A percentile compares a stretch with the other conserved stretches of the same genome.
phyloP scores from a whole-genome alignment of 2,888 invertebrate genomes.

The Catocala sponsa region DNA sequence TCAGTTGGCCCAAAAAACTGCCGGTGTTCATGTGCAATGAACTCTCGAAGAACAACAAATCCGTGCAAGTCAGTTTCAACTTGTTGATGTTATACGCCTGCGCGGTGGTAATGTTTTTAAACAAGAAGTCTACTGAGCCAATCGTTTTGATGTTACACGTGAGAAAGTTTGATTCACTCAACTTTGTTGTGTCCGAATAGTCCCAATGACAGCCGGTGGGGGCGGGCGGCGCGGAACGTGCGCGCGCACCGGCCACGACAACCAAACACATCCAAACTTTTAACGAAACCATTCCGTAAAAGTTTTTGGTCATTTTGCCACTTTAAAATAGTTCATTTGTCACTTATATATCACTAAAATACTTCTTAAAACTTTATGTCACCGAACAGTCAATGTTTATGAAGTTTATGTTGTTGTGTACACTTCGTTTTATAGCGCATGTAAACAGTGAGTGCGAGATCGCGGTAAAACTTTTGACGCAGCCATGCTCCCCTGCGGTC shows the following conservation, averaged over 20 bases:
- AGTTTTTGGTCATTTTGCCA: slow-evolving; percentile 80
- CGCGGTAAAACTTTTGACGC: slow-evolving; percentile 86
- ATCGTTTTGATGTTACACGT: slow-evolving; percentile 92
- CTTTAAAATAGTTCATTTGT: slow-evolving; percentile 82
- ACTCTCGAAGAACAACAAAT: slow-evolving; percentile 92
- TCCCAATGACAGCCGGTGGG: slow-evolving; percentile 93
- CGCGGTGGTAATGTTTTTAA: slow-evolving; percentile 91
- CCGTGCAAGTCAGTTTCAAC: slow-evolving; percentile 91
- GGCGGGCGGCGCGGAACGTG: slow-evolving; percentile 87
- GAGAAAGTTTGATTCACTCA: slow-evolving; percentile 88
- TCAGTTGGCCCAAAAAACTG: slow-evolving; percentile 89
- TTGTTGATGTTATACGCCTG: slow-evolving; percentile 92
- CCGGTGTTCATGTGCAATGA: slow-evolving; percentile 89
- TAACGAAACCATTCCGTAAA: slow-evolving; percentile 84
- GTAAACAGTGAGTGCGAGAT: slow-evolving; percentile 84
- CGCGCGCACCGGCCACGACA: slow-evolving; percentile 84
- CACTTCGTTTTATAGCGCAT: slow-evolving; percentile 79
- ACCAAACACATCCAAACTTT: slow-evolving; percentile 86
- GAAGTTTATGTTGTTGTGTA: slow-evolving; percentile 72
- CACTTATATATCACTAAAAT: slow-evolving; percentile 73
- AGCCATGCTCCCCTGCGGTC: slow-evolving; percentile 88
- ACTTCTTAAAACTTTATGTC: slow-evolving; percentile 69
- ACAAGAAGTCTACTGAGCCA: slow-evolving; percentile 90
- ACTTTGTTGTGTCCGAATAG: slow-evolving; percentile 86
- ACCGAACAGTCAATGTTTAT: slow-evolving; percentile 69